A percentile compares a stretch with the other conserved stretches of the same genome.
Conservation (phyloP, 2,113 vertebrate species). For the Xenopus laevis region DNA sequence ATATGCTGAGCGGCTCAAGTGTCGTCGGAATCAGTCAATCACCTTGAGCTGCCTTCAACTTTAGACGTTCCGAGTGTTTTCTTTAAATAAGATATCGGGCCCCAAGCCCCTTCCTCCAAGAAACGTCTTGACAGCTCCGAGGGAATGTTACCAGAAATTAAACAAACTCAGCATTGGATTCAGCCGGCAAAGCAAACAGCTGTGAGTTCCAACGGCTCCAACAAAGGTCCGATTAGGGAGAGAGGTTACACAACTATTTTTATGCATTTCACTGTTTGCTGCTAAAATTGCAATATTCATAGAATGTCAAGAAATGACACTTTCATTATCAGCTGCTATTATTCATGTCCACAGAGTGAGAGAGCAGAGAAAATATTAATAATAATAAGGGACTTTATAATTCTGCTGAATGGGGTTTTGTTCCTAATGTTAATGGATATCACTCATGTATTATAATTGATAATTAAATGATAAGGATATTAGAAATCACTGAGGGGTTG, state of each 20-base stretch:
- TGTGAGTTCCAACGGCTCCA: not conserved
- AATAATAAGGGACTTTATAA: too few relatives aligned
- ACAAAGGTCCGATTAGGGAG: not conserved
- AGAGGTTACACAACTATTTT: not conserved
- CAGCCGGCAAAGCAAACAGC: not conserved
- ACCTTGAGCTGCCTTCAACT: not conserved
- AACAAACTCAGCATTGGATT: not conserved
- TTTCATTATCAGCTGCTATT: too few relatives aligned
- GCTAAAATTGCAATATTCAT: too few relatives aligned
- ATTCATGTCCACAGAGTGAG: too few relatives aligned
- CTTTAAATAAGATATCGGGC: conserved; percentile 5
- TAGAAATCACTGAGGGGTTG: too few relatives aligned
- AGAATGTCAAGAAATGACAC: too few relatives aligned
- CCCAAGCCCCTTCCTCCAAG: not conserved
- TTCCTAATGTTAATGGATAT: too few relatives aligned
- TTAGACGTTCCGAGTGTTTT: conserved; percentile 1
- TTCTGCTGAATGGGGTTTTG: too few relatives aligned
- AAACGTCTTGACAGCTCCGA: not conserved
- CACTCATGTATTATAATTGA: too few relatives aligned
- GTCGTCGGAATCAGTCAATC: conserved; percentile 7
- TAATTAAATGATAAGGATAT: too few relatives aligned
- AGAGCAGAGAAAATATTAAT: too few relatives aligned
- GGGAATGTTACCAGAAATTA: not conserved
- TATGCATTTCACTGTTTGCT: not conserved
- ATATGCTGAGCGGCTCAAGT: not conserved